Evolutionary conservation across 2,888 invertebrate species (phyloP).

Genomic region (Halictus quadricinctus): DNA sequence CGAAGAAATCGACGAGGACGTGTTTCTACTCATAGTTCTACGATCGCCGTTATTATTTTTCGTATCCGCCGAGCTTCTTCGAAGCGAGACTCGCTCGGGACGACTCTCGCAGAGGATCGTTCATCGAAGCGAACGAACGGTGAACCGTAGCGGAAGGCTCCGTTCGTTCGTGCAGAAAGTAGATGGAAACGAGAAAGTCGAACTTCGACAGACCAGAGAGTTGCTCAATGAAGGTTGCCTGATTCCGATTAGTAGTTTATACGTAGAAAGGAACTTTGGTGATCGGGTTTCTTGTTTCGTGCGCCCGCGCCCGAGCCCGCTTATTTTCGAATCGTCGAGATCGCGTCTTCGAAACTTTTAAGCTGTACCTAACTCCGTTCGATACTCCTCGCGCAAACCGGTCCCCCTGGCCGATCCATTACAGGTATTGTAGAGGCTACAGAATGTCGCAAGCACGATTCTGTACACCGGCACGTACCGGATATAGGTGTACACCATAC

Average conservation of each 20-base stretch:
- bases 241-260: background rate
- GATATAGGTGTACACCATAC: constrained; percentile 15
- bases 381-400: constrained; percentile 48
- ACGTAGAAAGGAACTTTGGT: background rate
- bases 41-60: constrained; percentile 34
- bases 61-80: constrained; percentile 25
- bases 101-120: background rate
- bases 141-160: background rate
- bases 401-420: constrained; percentile 60
- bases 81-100: background rate
- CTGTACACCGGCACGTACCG: constrained; percentile 45
- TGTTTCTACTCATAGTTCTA: constrained; percentile 87
- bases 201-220: background rate
- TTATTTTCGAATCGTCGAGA: constrained; percentile 26
- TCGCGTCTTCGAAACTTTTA: constrained; percentile 17
- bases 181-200: background rate
- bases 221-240: constrained; percentile 22
- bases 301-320: background rate
- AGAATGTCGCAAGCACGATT: constrained; percentile 65
- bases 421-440: constrained; percentile 66
- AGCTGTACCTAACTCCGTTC: constrained; percentile 19
- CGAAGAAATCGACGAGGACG: constrained; percentile 83
- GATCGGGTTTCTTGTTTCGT: constrained; percentile 20
- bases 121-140: constrained; percentile 7
- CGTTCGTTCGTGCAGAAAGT: background rate